phyloP scores from a whole-genome alignment of 2,113 vertebrate species.

The Cyanoderma ruficeps region DNA sequence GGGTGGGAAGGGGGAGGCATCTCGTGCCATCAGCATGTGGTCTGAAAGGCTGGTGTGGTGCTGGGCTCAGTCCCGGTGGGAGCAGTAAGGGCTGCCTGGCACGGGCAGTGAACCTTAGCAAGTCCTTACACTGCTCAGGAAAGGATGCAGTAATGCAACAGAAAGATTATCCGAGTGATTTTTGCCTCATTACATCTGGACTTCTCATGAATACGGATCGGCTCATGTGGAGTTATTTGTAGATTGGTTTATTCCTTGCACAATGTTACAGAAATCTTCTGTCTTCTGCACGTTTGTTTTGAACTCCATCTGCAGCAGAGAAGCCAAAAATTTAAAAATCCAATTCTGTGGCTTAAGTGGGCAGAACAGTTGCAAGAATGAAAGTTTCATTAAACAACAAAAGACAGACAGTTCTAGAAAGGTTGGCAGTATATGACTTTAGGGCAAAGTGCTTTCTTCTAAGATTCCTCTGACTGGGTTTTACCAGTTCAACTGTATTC shows the following conservation, averaged over 20 bases:
- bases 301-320: background rate
- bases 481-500: background rate
- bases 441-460: background rate
- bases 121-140: background rate
- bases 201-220: background rate
- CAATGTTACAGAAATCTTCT: background rate
- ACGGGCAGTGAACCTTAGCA: background rate
- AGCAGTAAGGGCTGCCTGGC: background rate
- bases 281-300: background rate
- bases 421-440: background rate
- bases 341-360: background rate
- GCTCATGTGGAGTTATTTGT: background rate
- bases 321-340: background rate
- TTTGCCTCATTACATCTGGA: background rate
- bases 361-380: background rate
- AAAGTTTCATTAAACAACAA: background rate
- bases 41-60: background rate
- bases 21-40: background rate
- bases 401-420: background rate
- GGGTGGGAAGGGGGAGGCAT: fast-evolving
- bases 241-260: background rate
- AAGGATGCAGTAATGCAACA: background rate
- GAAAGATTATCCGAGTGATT: background rate
- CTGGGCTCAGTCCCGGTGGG: background rate
- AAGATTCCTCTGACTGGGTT: background rate